A percentile compares a stretch with the other conserved stretches of the same genome.
phyloP scores from a whole-genome alignment of 1,140 invertebrate genomes.

The Bicyclus anynana region DNA sequence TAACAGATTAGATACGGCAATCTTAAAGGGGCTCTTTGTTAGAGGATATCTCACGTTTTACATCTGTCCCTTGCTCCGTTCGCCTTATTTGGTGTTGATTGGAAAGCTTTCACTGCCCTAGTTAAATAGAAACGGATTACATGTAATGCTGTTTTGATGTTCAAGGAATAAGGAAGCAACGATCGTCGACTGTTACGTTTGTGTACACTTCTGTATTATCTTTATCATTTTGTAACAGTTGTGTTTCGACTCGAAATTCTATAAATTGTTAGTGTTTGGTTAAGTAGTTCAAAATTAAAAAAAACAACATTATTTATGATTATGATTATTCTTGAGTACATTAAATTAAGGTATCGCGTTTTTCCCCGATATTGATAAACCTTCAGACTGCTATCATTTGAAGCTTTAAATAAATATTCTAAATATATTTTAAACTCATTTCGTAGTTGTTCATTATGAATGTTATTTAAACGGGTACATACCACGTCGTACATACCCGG shows the following conservation, averaged over 20 bases:
- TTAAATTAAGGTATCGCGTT: too few species aligned
- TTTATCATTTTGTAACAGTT: background rate
- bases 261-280: background rate
- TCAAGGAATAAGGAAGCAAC: constrained; percentile 24
- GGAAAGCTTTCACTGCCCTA: constrained; percentile 36
- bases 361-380: too few species aligned
- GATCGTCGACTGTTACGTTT: constrained; percentile 1
- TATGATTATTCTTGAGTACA: too few species aligned
- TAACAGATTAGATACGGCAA: constrained; percentile 16
- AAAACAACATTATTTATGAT: too few species aligned
- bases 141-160: constrained; percentile 20
- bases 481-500: too few species aligned
- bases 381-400: too few species aligned
- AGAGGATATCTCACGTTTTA: constrained; percentile 32
- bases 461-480: too few species aligned
- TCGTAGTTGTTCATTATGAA: too few species aligned
- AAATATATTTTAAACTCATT: too few species aligned
- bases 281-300: too few species aligned
- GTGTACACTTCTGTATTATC: background rate
- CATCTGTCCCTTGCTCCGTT: constrained; percentile 24
- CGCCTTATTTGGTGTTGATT: constrained; percentile 32
- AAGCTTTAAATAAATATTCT: too few species aligned
- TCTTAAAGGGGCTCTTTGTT: constrained; percentile 18
- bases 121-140: constrained; percentile 19
- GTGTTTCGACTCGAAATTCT: background rate